These are phyloP conservation scores for Emydocephalus ijimae DNA, from an alignment of 2,113 vertebrate genomes.

Conservation along the genomic window DNA sequence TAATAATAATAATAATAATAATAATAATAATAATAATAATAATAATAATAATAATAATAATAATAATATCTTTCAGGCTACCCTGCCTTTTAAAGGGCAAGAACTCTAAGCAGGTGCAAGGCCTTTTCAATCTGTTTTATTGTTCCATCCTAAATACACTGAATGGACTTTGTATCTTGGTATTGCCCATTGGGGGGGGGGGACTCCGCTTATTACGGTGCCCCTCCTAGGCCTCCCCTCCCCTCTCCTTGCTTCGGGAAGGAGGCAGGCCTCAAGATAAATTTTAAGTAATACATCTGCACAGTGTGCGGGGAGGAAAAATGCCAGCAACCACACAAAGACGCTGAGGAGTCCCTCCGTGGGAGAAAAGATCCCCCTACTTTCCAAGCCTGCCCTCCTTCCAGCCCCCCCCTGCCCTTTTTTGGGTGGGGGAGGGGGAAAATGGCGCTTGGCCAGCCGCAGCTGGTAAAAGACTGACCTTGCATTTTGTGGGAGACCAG, in stretches of 20 bases:
- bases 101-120: neutral
- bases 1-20: too few relatives aligned
- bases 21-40: too few relatives aligned
- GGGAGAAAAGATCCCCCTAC: neutral
- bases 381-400: neutral
- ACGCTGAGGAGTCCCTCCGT: neutral
- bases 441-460: slow-evolving; percentile 22
- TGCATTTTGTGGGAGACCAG: neutral
- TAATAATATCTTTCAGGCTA: accelerated
- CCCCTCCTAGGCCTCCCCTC: too few relatives aligned
- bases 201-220: too few relatives aligned
- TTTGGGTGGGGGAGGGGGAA: neutral
- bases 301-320: neutral
- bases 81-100: neutral
- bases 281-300: neutral
- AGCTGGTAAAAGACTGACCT: slow-evolving; percentile 20
- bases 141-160: neutral
- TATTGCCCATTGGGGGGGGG: neutral
- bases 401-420: neutral
- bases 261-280: neutral
- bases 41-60: too few relatives aligned
- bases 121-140: neutral
- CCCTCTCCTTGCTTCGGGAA: neutral
- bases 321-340: neutral
- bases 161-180: neutral